Evolutionary conservation across 1,140 invertebrate species (phyloP), one percentile per base, ranked within the genome.

Genomic region (Heliconius hermathena): DNA sequence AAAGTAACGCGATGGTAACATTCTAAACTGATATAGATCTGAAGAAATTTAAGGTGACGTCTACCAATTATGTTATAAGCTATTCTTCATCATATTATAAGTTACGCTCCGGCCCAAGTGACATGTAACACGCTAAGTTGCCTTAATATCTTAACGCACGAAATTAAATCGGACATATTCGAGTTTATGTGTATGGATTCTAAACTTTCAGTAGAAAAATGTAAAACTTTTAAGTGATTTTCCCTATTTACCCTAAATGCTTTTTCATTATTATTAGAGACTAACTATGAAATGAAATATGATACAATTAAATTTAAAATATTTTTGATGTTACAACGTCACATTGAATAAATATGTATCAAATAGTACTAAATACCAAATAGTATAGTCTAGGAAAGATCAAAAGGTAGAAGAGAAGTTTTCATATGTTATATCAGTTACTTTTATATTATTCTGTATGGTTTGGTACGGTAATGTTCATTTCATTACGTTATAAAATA

Each of bases 161-260:
- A 66, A 66, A 66, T 29, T 29, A 66, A 66, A 13, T 66, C 11
- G 60, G 60, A 46, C 13, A 46, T 46, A 46, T 46, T 46, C 41
- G 41, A 46, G 60, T 46, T 75, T 57, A 26, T 54, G 52, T 54
- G 1, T 20, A 46, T 71, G 29, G 66, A 54, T 46, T 54, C 66
- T 29, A 26, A 75, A 75, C 41, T 75, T 77, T 70, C 11, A 38
- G n/a, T 33, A 71, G 71, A 38, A 46, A 46, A 46, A 4, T n/a
- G 8, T 22, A 8, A 8, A 22, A 9, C 0, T 57, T 5, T n/a
- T 8, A 9, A 57, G 54, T 57, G 54, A 57, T 18, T 18, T 52
- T 52, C 18, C 49, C 6, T 20, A 46, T 46, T 46, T 4, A 46
- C 13, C 3, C 13, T 16, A 46, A 46, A 46, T 46, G 4, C 3